A percentile compares a stretch with the other conserved stretches of the same genome.
Evolutionary conservation across 2,113 vertebrate genomes (phyloP).

Genomic region (Siniperca chuatsi): DNA sequence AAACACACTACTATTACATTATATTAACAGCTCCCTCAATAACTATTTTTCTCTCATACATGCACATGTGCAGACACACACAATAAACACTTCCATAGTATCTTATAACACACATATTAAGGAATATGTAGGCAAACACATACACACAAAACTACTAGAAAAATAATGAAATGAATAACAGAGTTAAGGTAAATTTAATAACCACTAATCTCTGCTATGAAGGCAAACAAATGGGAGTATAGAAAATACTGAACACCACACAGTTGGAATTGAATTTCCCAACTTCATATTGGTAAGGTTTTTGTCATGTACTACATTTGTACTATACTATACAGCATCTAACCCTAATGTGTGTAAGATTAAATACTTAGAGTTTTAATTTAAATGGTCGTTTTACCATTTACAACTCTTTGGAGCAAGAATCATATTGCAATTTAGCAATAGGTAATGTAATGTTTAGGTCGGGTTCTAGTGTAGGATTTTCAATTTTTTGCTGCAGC

Average conservation of each 20-base stretch:
- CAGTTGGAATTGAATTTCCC: neutral
- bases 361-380: neutral
- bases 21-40: conserved; percentile 74
- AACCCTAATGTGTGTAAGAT: neutral
- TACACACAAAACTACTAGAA: neutral
- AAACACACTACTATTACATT: conserved; percentile 73
- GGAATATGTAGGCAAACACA: conserved; percentile 13
- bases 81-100: conserved; percentile 19
- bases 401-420: neutral
- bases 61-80: conserved; percentile 28
- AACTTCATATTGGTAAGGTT: neutral
- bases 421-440: neutral
- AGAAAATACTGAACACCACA: neutral
- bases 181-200: conserved; percentile 12
- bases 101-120: conserved; percentile 8
- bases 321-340: neutral
- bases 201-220: neutral
- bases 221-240: neutral
- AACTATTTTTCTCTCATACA: conserved; percentile 62
- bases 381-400: neutral
- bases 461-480: neutral
- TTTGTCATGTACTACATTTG: conserved; percentile 2
- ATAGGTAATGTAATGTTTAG: neutral
- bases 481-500: neutral
- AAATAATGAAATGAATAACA: conserved; percentile 1